Conservation (phyloP, 2,888 invertebrate genomes). For the Lamellibrachia satsuma region DNA sequence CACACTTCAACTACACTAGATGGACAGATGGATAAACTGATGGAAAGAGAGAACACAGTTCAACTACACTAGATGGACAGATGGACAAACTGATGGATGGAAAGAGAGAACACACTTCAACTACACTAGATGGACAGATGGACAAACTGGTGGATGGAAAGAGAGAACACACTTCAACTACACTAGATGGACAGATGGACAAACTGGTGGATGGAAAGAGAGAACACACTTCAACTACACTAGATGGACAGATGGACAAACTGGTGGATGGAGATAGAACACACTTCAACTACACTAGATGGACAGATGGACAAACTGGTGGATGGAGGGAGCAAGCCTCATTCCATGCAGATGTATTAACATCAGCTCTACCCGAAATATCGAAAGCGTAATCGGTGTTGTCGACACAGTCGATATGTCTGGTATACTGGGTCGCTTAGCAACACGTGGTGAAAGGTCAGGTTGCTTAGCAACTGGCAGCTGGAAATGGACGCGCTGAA, state of each 20-base stretch:
- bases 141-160: not conserved
- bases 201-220: not conserved
- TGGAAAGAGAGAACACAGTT: too few relatives aligned
- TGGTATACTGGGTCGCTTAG: conserved; percentile 13
- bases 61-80: too few relatives aligned
- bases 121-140: not conserved
- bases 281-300: not conserved
- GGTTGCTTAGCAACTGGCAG: not conserved
- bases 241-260: not conserved
- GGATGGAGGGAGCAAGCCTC: not conserved
- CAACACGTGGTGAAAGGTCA: not conserved
- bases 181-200: not conserved
- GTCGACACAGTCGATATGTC: not conserved
- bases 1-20: too few relatives aligned
- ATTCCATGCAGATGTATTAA: not conserved
- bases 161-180: not conserved
- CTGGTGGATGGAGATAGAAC: not conserved
- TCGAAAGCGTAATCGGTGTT: not conserved
- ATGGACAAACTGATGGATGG: too few relatives aligned
- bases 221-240: not conserved
- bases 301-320: not conserved
- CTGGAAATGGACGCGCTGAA: not conserved
- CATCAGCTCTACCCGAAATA: not conserved
- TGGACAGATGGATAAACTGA: too few relatives aligned
- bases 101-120: too few relatives aligned